Conservation (phyloP, 2,797 vertebrate genomes). For the Xenopus petersii region DNA sequence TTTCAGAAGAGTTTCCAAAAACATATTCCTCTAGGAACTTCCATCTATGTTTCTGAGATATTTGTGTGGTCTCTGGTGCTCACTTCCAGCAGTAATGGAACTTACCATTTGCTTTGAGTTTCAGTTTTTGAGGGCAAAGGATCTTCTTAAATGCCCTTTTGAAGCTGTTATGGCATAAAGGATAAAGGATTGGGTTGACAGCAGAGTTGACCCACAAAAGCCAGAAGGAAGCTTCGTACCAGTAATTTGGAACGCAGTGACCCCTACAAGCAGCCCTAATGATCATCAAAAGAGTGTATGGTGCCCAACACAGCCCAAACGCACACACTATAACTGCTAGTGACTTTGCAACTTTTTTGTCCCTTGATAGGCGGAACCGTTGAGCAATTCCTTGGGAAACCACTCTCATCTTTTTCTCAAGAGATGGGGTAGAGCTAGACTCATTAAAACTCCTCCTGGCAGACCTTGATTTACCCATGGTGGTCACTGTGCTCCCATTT, state of each 20-base stretch:
- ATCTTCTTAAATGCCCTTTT: conserved; percentile 90
- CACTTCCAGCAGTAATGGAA: conserved; percentile 68
- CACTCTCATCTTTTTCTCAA: conserved; percentile 64
- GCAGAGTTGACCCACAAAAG: conserved; percentile 94
- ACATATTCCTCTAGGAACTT: too few species aligned
- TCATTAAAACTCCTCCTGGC: conserved; percentile 60
- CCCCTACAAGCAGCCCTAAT: conserved; percentile 89
- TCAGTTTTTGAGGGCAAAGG: conserved; percentile 87
- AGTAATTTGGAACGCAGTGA: conserved; percentile 79
- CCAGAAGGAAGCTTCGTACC: conserved; percentile 95
- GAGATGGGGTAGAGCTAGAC: conserved; percentile 51
- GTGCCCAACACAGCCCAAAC: conserved; percentile 94
- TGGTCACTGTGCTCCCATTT: conserved; percentile 51
- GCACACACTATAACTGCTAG: conserved; percentile 89
- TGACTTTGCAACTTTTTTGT: conserved; percentile 95
- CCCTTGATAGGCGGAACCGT: conserved; percentile 82
- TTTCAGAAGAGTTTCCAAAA: too few species aligned
- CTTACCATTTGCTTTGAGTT: conserved; percentile 78
- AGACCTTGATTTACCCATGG: conserved; percentile 51
- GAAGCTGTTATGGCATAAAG: conserved; percentile 93
- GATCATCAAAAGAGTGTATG: conserved; percentile 94
- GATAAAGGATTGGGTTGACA: conserved; percentile 90
- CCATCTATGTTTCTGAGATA: too few species aligned
- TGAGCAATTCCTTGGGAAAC: conserved; percentile 72
- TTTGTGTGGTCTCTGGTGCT: too few species aligned